Base-by-base conservation (phyloP, 2,888 invertebrate genomes). In the Sarcophaga caerulescens region DNA sequence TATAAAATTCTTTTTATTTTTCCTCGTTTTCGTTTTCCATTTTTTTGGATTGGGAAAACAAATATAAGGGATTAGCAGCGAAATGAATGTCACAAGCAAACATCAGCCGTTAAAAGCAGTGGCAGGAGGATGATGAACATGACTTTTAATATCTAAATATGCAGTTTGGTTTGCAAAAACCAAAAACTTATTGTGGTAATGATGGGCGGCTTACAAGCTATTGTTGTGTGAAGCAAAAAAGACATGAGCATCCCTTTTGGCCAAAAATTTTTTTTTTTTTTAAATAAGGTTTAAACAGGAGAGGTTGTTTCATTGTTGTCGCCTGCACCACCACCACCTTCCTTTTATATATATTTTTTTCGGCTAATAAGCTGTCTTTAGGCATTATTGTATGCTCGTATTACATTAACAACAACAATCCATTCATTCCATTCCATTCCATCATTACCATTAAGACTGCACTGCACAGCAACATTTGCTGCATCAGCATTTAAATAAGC, bases 51-150 rank as follows among this genome's bases (percentile, higher is more conserved):
- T 35, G 35, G 5, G 52, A 89, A 90, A 85, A 86, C 84, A 86
- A 90, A 90, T 90, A 91, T 90, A 90, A 91, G 91, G 91, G 91
- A 90, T 90, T 90, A 90, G 75, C 84, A 78, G 75, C 86, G 84
- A 52, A 86, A 86, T 86, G 86, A 86, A 86, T 86, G 85, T 84
- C 81, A 84, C 35, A 35, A 35, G 81, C 81, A 80, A 70, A 80
- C 75, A 84, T 75, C 75, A 52, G 5, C 1, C 14, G 10, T 14
- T 14, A 52, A 52, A 52, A 52, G 52, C 10, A 52, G 52, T 14
- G 35, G 35, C 10, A 10, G 35, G 10, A 35, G 8, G 65, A 52
- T 74, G 35, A 79, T 77, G 77, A 85, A 77, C 77, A 77, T 77
- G 63, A 76, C 73, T 85, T 85, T 82, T 83, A 85, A 83, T 83